Conservation (phyloP, 1,140 invertebrate species). For the Calosoma granatense region DNA sequence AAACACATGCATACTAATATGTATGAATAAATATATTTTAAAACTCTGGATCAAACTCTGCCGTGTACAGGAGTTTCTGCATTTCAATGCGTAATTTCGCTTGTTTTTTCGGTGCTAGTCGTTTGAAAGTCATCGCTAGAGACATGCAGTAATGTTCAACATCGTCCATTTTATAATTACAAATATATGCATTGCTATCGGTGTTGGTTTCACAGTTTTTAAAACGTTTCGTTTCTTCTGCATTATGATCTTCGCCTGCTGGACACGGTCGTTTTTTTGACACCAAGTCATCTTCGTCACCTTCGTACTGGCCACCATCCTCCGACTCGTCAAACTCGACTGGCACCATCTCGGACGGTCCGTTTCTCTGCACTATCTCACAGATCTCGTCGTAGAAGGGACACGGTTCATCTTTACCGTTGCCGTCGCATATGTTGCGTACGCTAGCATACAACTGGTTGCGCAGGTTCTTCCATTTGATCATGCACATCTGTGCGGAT, state of each 20-base stretch:
- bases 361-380: background rate
- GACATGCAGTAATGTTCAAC: conserved; percentile 14
- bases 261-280: background rate
- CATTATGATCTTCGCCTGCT: background rate
- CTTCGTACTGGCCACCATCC: background rate
- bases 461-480: conserved; percentile 1
- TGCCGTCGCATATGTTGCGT: background rate
- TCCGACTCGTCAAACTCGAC: background rate
- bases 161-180: conserved; percentile 8
- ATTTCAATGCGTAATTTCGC: conserved; percentile 15
- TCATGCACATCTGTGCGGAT: background rate
- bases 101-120: conserved; percentile 11
- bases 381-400: conserved; percentile 1
- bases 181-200: background rate
- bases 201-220: background rate
- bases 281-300: background rate
- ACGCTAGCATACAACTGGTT: background rate
- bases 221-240: background rate
- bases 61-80: conserved; percentile 13
- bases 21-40: too few species aligned
- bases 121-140: conserved; percentile 12
- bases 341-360: background rate
- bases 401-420: background rate
- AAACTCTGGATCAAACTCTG: conserved; percentile 15
- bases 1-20: background rate